Conservation (phyloP, 2,888 invertebrate species). For the Dysmachus trigonus region DNA sequence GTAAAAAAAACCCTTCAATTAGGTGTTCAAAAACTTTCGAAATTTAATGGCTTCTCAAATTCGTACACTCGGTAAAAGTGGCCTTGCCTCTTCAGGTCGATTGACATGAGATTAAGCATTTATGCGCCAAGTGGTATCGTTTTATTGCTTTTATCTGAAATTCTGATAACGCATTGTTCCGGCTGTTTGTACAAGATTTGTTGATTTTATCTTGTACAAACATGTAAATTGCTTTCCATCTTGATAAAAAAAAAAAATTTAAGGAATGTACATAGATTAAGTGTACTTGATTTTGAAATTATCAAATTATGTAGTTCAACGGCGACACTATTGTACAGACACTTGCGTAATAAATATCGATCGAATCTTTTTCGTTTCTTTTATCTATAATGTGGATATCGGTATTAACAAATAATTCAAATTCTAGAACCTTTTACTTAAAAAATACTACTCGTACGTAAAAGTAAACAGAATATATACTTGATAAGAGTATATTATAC, state of each 20-base stretch:
- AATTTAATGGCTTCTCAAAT: not conserved
- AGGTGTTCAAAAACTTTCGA: not conserved
- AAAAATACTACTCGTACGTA: not conserved
- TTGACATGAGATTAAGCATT: not conserved
- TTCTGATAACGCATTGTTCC: not conserved
- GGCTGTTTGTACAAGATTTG: not conserved
- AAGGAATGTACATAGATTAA: not conserved
- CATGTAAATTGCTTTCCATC: not conserved
- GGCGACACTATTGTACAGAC: not conserved
- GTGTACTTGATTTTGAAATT: not conserved
- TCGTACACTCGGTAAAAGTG: not conserved
- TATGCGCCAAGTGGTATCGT: not conserved
- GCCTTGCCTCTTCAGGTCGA: not conserved
- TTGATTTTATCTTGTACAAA: not conserved
- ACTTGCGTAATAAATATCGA: not conserved
- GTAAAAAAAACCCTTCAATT: not conserved
- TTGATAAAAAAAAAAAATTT: not conserved
- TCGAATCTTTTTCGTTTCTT: not conserved
- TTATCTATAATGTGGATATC: not conserved
- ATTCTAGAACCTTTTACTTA: not conserved
- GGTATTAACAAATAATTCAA: not conserved
- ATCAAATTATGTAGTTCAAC: not conserved
- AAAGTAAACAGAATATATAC: not conserved
- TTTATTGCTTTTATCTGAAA: not conserved
- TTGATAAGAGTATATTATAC: not conserved